Conservation (phyloP, 2,797 vertebrate species). For the Astyanax mexicanus region DNA sequence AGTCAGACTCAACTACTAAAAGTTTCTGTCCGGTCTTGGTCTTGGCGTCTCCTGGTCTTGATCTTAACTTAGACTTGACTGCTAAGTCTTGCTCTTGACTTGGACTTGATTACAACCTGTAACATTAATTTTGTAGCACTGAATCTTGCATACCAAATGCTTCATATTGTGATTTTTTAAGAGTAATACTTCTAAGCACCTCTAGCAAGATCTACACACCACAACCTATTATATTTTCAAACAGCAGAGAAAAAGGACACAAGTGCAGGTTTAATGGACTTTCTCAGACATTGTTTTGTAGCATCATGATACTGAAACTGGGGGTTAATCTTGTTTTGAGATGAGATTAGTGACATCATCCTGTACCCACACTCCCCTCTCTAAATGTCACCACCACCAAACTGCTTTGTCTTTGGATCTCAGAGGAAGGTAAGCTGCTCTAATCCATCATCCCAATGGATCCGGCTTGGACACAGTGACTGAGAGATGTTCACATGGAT, state of each 20-base stretch:
- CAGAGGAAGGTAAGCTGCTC: background rate
- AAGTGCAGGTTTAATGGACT: too few species aligned
- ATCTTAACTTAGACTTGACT: too few species aligned
- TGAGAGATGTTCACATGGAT: constrained; percentile 9
- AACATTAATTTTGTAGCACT: too few species aligned
- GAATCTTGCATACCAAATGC: too few species aligned
- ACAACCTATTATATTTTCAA: background rate
- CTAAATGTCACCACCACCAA: background rate
- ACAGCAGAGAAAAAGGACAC: background rate
- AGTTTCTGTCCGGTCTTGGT: too few species aligned
- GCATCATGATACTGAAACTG: background rate
- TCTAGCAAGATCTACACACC: background rate
- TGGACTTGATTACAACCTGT: too few species aligned
- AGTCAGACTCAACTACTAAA: too few species aligned
- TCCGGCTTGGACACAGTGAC: background rate
- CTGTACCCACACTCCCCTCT: background rate
- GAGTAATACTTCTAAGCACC: too few species aligned
- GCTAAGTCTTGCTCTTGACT: too few species aligned
- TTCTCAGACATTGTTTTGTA: background rate
- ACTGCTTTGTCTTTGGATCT: background rate
- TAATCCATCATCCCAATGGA: constrained; percentile 8
- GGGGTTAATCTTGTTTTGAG: background rate
- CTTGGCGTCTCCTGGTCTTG: too few species aligned
- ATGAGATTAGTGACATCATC: background rate
- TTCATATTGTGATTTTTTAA: too few species aligned